A percentile compares a stretch with the other conserved stretches of the same genome.
These are phyloP conservation scores for Lochmaea crataegi DNA, from an alignment of 2,888 invertebrate genomes.

Conservation along the genomic window DNA sequence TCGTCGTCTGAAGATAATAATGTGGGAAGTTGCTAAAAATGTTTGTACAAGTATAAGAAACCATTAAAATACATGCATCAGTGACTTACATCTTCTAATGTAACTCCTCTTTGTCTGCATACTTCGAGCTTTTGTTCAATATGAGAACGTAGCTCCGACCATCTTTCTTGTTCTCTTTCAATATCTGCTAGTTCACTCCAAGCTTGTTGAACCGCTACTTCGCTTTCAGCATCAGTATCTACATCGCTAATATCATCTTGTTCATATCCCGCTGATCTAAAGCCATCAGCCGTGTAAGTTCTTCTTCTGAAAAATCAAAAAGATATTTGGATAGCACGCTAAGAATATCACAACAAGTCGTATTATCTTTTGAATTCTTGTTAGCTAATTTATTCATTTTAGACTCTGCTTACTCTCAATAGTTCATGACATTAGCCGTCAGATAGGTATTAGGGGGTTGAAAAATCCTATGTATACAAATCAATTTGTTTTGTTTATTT, in stretches of 20 bases:
- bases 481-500: no score
- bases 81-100: constrained; percentile 81
- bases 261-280: constrained; percentile 61
- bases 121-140: constrained; percentile 86
- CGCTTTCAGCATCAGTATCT: constrained; percentile 68
- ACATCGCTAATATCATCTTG: constrained; percentile 56
- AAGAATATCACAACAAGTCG: no score
- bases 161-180: constrained; percentile 86
- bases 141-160: constrained; percentile 78
- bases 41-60: neutral
- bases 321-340: neutral
- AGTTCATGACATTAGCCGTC: no score
- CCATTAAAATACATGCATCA: neutral
- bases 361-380: no score
- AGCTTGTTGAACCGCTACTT: constrained; percentile 80
- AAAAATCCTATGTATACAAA: no score
- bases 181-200: constrained; percentile 87
- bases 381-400: neutral
- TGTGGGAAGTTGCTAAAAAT: constrained; percentile 81
- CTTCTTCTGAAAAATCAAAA: constrained; percentile 47
- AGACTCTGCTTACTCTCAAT: no score
- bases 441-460: no score
- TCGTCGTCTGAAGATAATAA: constrained; percentile 90
- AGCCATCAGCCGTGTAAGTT: constrained; percentile 57
- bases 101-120: constrained; percentile 81